These are phyloP conservation scores for Mirounga angustirostris DNA, from an alignment of 2,113 vertebrate species.

Conservation along the genomic window DNA sequence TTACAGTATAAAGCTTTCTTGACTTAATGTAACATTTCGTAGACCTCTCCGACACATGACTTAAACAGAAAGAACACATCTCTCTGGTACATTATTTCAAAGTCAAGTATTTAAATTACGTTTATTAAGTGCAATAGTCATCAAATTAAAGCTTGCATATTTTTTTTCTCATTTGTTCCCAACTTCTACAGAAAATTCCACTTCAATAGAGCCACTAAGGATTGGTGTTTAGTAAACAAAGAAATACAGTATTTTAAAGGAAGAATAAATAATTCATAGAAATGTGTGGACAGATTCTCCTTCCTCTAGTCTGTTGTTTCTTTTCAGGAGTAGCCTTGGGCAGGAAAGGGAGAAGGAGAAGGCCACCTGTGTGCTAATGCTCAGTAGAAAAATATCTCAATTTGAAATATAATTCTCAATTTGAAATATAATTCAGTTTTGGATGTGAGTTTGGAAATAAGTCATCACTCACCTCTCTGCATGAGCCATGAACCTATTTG, in stretches of 20 bases:
- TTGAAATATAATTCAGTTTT: constrained; percentile 82
- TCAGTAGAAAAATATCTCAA: constrained; percentile 66
- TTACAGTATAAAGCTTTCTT: constrained; percentile 59
- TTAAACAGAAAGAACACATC: constrained; percentile 59
- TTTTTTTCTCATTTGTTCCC: constrained; percentile 46
- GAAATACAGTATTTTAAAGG: neutral
- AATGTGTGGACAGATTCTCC: neutral
- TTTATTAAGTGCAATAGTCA: constrained; percentile 58
- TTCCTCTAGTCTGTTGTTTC: constrained; percentile 23
- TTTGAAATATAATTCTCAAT: constrained; percentile 82
- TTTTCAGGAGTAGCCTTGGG: constrained; percentile 33
- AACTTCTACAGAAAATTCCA: constrained; percentile 50
- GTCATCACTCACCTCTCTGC: constrained; percentile 72
- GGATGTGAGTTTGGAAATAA: constrained; percentile 75
- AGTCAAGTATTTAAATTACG: constrained; percentile 61
- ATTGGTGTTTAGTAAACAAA: constrained; percentile 55
- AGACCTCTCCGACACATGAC: constrained; percentile 17
- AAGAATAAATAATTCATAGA: constrained; percentile 68
- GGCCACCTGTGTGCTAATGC: neutral
- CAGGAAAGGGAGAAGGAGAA: constrained; percentile 43
- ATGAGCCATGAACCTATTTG: constrained; percentile 75
- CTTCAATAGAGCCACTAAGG: neutral
- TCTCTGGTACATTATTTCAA: constrained; percentile 61
- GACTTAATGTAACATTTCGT: constrained; percentile 47
- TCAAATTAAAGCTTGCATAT: constrained; percentile 55